These are phyloP conservation scores for Hydriomena furcata DNA, from an alignment of 2,888 invertebrate species.

Conservation along the genomic window DNA sequence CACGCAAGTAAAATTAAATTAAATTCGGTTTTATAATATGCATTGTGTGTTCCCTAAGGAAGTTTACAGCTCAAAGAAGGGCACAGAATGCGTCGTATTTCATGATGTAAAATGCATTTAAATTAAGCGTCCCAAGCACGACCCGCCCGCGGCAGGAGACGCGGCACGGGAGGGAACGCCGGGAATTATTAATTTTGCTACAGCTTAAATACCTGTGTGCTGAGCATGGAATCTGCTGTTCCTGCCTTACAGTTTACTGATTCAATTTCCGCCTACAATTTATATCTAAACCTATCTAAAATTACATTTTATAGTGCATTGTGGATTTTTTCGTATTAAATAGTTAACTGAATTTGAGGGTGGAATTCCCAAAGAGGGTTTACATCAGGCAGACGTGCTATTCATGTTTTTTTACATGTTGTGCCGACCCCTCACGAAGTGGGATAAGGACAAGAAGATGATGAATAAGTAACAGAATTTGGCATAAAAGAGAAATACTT, in stretches of 20 bases:
- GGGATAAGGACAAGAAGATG: too few species aligned
- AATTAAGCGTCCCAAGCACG: conserved; percentile 18
- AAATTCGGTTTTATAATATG: conserved; percentile 7
- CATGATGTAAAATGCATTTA: conserved; percentile 22
- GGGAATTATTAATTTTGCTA: conserved; percentile 14
- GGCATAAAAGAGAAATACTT: too few species aligned
- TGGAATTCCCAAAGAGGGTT: too few species aligned
- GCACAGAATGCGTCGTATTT: conserved; percentile 22
- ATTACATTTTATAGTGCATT: too few species aligned
- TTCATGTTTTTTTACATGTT: too few species aligned
- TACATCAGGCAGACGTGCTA: too few species aligned
- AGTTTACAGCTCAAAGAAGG: conserved; percentile 17
- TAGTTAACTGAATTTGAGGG: too few species aligned
- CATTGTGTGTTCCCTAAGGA: conserved; percentile 19
- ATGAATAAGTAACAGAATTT: too few species aligned
- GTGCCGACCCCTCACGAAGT: too few species aligned
- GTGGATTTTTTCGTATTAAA: too few species aligned
- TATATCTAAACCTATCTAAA: too few species aligned
- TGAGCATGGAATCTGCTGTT: conserved; percentile 3
- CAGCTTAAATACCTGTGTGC: conserved; percentile 2
- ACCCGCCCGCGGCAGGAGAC: conserved; percentile 13
- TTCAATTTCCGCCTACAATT: too few species aligned
- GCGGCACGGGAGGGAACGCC: conserved; percentile 4
- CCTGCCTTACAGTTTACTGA: background rate
- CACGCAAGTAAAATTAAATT: conserved; percentile 15